These are phyloP conservation scores for Varanus komodoensis DNA, from an alignment of 2,113 vertebrate species.

Conservation along the genomic window DNA sequence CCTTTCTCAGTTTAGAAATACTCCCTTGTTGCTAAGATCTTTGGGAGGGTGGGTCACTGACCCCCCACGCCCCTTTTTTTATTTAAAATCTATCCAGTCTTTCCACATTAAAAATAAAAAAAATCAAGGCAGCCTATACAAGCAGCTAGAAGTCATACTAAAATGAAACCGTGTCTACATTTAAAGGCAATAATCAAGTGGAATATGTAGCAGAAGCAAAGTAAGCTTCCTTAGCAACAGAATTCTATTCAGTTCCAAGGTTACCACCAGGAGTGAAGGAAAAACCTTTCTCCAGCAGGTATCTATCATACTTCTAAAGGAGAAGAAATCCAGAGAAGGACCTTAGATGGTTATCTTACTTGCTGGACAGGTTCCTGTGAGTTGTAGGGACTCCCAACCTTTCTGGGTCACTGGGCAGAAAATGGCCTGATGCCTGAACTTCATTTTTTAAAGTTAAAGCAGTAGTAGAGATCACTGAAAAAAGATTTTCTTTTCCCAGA, in stretches of 20 bases:
- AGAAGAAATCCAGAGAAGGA: background rate
- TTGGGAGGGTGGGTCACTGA: background rate
- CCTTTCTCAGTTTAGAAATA: background rate
- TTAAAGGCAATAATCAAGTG: too few relatives aligned
- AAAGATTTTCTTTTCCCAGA: too few relatives aligned
- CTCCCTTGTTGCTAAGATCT: constrained; percentile 19
- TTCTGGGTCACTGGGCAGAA: too few relatives aligned
- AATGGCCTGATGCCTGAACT: too few relatives aligned
- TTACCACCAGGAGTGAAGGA: too few relatives aligned
- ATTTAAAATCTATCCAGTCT: background rate
- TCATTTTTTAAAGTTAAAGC: too few relatives aligned
- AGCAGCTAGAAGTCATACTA: too few relatives aligned
- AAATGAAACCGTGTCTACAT: too few relatives aligned
- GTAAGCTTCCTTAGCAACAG: background rate
- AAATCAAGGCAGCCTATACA: background rate
- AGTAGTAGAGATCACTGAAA: too few relatives aligned
- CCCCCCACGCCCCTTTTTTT: background rate
- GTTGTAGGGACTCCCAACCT: too few relatives aligned
- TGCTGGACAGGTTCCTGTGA: too few relatives aligned
- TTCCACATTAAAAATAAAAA: background rate
- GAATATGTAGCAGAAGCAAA: background rate
- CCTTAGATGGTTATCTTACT: background rate
- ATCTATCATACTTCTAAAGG: background rate
- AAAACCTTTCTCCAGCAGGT: background rate
- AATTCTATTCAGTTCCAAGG: too few relatives aligned